Conservation (phyloP, 2,888 invertebrate genomes). For the Pimpla rufipes region DNA sequence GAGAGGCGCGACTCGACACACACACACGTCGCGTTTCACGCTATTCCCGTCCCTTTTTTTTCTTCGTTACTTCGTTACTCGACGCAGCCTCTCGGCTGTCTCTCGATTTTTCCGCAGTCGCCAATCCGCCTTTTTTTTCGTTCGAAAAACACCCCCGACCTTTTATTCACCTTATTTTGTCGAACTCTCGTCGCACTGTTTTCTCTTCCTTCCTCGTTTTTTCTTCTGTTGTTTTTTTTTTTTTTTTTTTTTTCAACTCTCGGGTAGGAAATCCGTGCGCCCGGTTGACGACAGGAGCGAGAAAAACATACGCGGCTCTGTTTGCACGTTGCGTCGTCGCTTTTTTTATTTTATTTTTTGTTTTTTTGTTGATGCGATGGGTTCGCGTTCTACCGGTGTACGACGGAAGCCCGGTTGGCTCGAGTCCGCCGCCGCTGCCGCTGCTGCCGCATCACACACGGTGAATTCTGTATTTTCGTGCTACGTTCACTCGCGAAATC, state of each 20-base stretch:
- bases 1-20: constrained; percentile 8
- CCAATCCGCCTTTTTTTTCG: no score
- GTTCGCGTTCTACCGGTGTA: not conserved
- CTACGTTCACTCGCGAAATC: constrained; percentile 7
- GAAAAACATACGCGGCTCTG: not conserved
- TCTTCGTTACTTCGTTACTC: constrained; percentile 23
- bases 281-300: not conserved
- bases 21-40: constrained; percentile 17
- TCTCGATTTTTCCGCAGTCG: no score
- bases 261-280: not conserved
- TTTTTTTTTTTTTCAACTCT: not conserved
- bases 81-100: constrained; percentile 5
- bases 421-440: not conserved
- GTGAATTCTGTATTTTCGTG: not conserved
- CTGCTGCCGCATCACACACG: not conserved
- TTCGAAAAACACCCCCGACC: no score
- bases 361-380: not conserved
- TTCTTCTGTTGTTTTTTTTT: not conserved
- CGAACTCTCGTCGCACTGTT: not conserved
- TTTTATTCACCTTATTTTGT: not conserved
- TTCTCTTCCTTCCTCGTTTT: not conserved
- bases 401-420: not conserved
- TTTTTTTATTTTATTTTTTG: not conserved
- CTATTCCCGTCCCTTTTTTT: not conserved
- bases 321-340: constrained; percentile 5